These are phyloP conservation scores for Bufo bufo DNA, from an alignment of 2,113 vertebrate genomes.

Conservation along the genomic window DNA sequence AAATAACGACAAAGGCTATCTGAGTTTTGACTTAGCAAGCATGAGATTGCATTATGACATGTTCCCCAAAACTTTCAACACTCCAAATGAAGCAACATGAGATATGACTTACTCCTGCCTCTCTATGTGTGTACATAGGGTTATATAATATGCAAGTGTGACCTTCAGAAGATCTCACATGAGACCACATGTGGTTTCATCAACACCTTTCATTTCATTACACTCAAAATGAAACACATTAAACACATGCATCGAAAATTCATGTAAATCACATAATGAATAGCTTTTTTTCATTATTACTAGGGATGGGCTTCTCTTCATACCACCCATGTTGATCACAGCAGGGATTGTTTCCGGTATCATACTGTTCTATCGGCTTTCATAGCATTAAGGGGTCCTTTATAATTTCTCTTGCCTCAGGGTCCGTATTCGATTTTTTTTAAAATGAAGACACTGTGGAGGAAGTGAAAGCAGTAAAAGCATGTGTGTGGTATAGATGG, in stretches of 20 bases:
- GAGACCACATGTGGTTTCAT: not conserved
- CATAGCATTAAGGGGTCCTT: not conserved
- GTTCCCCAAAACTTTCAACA: not conserved
- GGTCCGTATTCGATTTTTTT: not conserved
- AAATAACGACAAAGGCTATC: not conserved
- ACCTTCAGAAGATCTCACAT: not conserved
- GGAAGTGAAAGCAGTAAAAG: not conserved
- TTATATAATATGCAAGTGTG: not conserved
- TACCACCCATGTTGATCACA: not conserved
- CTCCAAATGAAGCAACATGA: not conserved
- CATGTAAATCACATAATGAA: not conserved
- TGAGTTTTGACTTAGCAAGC: not conserved
- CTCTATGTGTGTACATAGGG: not conserved
- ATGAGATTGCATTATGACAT: not conserved
- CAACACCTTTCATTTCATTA: not conserved
- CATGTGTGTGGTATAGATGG: not conserved
- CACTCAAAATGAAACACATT: not conserved
- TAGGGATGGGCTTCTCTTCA: not conserved
- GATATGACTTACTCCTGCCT: too few species aligned
- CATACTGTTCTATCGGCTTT: not conserved
- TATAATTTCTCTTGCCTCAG: not conserved
- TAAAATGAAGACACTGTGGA: too few species aligned
- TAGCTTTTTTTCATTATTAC: not conserved
- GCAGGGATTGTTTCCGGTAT: not conserved
- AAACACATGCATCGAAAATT: not conserved